Evolutionary conservation across 2,888 invertebrate genomes (phyloP).

Genomic region (Amiota mariae): DNA sequence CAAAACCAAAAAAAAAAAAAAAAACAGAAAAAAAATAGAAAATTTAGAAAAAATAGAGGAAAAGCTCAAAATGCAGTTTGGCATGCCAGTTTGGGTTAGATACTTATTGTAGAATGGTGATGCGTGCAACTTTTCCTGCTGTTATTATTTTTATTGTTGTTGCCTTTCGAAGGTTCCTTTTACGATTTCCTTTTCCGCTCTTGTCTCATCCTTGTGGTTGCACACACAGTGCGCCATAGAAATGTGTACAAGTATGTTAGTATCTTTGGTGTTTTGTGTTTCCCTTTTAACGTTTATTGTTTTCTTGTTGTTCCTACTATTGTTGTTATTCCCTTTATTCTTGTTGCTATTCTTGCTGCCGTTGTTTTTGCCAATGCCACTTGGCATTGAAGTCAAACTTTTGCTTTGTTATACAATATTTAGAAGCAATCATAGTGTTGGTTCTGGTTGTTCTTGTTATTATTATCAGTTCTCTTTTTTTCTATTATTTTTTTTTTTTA

Average conservation of each 20-base stretch:
- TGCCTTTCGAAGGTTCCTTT: constrained; percentile 18
- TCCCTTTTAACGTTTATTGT: constrained; percentile 13
- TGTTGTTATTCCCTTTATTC: neutral
- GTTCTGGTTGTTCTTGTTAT: neutral
- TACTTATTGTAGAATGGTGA: too few relatives aligned
- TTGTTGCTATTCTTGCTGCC: neutral
- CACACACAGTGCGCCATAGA: neutral
- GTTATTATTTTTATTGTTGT: constrained; percentile 3
- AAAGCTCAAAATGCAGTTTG: neutral
- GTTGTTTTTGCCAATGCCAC: neutral
- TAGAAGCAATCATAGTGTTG: too few relatives aligned
- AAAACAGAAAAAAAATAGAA: neutral
- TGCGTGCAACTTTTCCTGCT: neutral
- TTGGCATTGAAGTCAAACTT: constrained; percentile 27
- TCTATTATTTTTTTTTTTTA: constrained; percentile 1
- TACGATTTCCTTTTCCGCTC: constrained; percentile 22
- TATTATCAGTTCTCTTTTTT: neutral
- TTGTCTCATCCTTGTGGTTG: constrained; percentile 16
- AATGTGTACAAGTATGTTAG: neutral
- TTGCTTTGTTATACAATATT: neutral
- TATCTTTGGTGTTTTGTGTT: neutral
- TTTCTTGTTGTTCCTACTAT: neutral
- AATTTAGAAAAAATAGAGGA: neutral
- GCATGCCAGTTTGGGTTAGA: constrained; percentile 1
- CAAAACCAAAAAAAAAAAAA: neutral